Conservation (phyloP, 2,113 vertebrate species). For the Eudyptes chrysolophus region DNA sequence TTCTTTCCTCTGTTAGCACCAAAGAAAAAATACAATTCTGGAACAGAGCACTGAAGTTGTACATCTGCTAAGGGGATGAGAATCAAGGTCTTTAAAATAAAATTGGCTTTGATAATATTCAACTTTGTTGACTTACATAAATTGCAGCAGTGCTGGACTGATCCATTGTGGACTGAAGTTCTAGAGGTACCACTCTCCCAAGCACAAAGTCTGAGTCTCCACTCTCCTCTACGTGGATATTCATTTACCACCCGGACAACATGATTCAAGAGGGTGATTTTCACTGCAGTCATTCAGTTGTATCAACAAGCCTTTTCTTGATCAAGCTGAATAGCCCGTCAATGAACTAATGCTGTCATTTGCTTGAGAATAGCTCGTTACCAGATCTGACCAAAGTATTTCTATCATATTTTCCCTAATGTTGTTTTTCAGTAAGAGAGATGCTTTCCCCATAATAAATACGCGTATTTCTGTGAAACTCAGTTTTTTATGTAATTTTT, state of each 20-base stretch:
- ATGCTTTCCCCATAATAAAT: not conserved
- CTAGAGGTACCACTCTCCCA: not conserved
- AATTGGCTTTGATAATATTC: not conserved
- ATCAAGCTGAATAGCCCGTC: not conserved
- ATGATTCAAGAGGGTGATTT: not conserved
- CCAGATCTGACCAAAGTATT: not conserved
- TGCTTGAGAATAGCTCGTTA: not conserved
- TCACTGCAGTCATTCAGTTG: not conserved
- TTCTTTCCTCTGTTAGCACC: not conserved
- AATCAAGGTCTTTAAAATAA: not conserved
- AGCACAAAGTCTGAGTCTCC: not conserved
- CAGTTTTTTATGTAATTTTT: not conserved
- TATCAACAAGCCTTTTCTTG: not conserved
- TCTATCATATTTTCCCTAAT: not conserved
- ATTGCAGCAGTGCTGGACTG: not conserved
- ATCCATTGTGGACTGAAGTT: not conserved
- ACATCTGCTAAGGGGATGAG: not conserved
- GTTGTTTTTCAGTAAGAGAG: not conserved
- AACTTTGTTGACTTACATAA: not conserved
- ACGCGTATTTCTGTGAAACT: not conserved
- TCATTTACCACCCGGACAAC: not conserved
- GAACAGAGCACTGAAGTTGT: not conserved
- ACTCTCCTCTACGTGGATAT: not conserved
- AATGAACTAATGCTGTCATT: not conserved
- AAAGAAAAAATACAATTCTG: not conserved